phyloP scores from a whole-genome alignment of 1,140 invertebrate species.

The Sarcophaga bullata region DNA sequence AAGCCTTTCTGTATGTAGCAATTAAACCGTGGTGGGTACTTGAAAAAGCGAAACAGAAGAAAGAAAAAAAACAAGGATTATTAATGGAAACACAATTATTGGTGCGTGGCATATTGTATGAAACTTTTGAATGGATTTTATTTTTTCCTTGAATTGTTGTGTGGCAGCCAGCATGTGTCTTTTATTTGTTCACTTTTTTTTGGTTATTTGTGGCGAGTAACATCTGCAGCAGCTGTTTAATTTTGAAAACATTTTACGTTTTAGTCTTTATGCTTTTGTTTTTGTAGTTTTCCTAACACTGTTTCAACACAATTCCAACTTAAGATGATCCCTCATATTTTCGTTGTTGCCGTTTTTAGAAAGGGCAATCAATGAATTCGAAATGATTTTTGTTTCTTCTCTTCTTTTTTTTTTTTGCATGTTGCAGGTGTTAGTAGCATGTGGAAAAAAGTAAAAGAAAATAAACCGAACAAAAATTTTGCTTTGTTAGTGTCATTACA shows the following conservation, averaged over 20 bases:
- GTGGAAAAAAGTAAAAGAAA: neutral
- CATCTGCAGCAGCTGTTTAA: slow-evolving; percentile 42
- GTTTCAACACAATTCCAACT: neutral
- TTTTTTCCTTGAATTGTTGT: neutral
- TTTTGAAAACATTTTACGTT: neutral
- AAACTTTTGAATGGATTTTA: slow-evolving; percentile 9
- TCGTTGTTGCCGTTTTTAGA: neutral
- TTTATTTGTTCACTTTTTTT: slow-evolving; percentile 38
- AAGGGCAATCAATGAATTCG: slow-evolving; percentile 7
- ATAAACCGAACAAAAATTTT: neutral
- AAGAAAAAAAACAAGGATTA: too few relatives aligned
- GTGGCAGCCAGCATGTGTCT: slow-evolving; percentile 17
- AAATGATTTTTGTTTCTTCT: neutral
- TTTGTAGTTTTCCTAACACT: neutral
- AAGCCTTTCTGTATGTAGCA: too few relatives aligned
- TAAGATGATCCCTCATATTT: neutral
- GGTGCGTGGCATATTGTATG: neutral
- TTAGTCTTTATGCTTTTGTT: neutral
- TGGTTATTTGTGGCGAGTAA: slow-evolving; percentile 44
- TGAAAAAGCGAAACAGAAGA: too few relatives aligned
- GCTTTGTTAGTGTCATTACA: neutral
- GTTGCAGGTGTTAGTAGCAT: slow-evolving; percentile 13
- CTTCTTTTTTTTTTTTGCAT: neutral
- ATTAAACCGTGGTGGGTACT: neutral
- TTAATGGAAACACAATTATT: slow-evolving; percentile 16